Percentiles rank a stretch among this genome's conserved stretches.
These are phyloP conservation scores for Andrena flavipes DNA, from an alignment of 2,888 invertebrate genomes.

Conservation along the genomic window DNA sequence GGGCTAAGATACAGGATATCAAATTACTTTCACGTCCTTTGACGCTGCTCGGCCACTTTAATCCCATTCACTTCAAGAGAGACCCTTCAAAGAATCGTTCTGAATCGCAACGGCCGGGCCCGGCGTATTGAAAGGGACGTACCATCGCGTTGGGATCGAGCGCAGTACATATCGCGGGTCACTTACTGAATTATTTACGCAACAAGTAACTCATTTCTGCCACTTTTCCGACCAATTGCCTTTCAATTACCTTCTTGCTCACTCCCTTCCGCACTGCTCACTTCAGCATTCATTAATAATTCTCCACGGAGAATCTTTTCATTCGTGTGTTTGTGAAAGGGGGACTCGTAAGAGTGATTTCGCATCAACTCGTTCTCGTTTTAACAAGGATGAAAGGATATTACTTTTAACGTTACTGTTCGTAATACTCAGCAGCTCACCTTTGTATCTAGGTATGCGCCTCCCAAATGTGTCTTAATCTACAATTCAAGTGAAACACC, in stretches of 20 bases:
- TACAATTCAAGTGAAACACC: too few relatives aligned
- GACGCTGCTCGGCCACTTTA: constrained; percentile 65
- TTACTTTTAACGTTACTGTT: too few relatives aligned
- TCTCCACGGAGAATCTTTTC: not conserved
- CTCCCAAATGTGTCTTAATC: too few relatives aligned
- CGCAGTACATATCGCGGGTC: constrained; percentile 44
- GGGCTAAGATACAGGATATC: constrained; percentile 61
- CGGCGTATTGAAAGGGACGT: constrained; percentile 48
- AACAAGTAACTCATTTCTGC: constrained; percentile 33
- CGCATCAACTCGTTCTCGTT: not conserved
- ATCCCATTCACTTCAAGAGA: constrained; percentile 65
- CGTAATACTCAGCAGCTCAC: too few relatives aligned
- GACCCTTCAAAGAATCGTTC: constrained; percentile 60
- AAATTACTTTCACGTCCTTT: constrained; percentile 67
- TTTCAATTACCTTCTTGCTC: not conserved
- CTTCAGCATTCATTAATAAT: constrained; percentile 14
- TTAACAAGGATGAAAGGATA: too few relatives aligned
- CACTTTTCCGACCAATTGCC: constrained; percentile 24
- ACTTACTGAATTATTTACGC: constrained; percentile 67
- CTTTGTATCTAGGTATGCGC: too few relatives aligned
- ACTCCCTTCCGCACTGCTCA: not conserved
- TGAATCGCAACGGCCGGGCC: constrained; percentile 37
- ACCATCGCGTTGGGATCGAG: constrained; percentile 57
- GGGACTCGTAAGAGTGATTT: not conserved
- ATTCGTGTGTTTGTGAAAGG: not conserved